These are phyloP conservation scores for Dasyornis broadbenti DNA, from an alignment of 2,113 vertebrate genomes.

Conservation along the genomic window DNA sequence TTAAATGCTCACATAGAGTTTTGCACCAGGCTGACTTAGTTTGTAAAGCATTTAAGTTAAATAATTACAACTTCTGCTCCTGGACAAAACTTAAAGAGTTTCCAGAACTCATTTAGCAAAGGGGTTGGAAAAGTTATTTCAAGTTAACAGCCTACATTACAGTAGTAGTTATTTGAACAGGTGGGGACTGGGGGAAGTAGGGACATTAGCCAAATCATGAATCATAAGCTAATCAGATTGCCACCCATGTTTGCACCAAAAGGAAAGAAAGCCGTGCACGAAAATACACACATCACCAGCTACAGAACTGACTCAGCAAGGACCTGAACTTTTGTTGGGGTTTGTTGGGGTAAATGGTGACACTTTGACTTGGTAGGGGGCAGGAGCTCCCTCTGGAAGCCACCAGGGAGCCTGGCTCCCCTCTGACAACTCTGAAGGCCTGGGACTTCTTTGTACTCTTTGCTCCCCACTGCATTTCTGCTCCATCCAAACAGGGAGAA, in stretches of 20 bases:
- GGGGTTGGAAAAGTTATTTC: conserved; percentile 20
- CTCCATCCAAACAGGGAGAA: not conserved
- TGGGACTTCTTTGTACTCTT: not conserved
- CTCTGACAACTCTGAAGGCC: not conserved
- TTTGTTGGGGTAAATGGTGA: not conserved
- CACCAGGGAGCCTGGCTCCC: not conserved
- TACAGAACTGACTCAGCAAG: conserved; percentile 17
- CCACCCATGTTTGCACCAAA: conserved; percentile 51
- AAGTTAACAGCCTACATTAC: conserved; percentile 38
- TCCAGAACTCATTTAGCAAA: conserved; percentile 36
- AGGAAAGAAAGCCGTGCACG: not conserved
- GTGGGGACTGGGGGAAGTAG: conserved; percentile 51
- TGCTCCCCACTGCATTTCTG: not conserved
- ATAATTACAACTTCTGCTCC: not conserved
- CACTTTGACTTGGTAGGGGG: not conserved
- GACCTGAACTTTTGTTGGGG: not conserved
- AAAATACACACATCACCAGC: not conserved
- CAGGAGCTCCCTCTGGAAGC: not conserved
- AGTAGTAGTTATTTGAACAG: conserved; percentile 55
- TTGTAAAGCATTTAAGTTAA: not conserved
- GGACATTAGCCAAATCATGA: conserved; percentile 54
- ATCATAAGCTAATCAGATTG: conserved; percentile 62
- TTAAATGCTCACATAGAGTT: not conserved
- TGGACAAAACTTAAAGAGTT: not conserved
- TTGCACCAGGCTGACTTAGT: not conserved